Evolutionary conservation across 2,113 vertebrate species (phyloP).

Genomic region (Brachyhypopomus gauderio): DNA sequence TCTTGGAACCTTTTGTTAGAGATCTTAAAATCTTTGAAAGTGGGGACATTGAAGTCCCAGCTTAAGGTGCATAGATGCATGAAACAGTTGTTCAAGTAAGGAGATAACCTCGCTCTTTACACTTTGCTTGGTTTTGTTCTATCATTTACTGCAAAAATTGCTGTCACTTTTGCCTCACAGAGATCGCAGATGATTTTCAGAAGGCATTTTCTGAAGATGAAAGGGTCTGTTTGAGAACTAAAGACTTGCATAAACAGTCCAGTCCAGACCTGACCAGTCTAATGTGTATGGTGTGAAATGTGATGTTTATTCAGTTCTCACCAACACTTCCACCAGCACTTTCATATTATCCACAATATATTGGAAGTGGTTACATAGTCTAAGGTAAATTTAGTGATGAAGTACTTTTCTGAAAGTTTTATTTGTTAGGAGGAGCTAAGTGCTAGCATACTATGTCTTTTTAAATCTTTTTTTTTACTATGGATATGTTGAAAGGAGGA

Average conservation of each 20-base stretch:
- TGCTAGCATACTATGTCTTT: conserved; percentile 23
- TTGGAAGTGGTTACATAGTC: conserved; percentile 31
- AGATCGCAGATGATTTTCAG: neutral
- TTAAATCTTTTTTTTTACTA: conserved; percentile 34
- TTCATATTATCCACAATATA: conserved; percentile 40
- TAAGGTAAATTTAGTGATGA: conserved; percentile 39
- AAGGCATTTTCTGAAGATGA: conserved; percentile 5
- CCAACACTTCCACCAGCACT: neutral
- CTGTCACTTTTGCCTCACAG: conserved; percentile 2
- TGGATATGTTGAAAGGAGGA: conserved; percentile 40
- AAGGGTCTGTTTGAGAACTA: neutral
- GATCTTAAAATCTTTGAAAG: conserved; percentile 42
- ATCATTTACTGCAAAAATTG: neutral
- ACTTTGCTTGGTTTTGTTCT: neutral
- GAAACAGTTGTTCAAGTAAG: conserved; percentile 14
- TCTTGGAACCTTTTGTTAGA: conserved; percentile 43
- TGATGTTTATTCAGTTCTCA: conserved; percentile 18
- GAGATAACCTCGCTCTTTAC: neutral
- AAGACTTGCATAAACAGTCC: neutral
- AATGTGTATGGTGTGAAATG: conserved; percentile 27
- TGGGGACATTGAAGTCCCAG: conserved; percentile 10
- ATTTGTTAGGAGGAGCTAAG: conserved; percentile 12
- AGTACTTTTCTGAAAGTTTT: conserved; percentile 28
- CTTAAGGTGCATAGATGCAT: neutral
- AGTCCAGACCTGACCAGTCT: neutral